Conservation (phyloP, 1,140 invertebrate species). For the Drosophila ohnishii region DNA sequence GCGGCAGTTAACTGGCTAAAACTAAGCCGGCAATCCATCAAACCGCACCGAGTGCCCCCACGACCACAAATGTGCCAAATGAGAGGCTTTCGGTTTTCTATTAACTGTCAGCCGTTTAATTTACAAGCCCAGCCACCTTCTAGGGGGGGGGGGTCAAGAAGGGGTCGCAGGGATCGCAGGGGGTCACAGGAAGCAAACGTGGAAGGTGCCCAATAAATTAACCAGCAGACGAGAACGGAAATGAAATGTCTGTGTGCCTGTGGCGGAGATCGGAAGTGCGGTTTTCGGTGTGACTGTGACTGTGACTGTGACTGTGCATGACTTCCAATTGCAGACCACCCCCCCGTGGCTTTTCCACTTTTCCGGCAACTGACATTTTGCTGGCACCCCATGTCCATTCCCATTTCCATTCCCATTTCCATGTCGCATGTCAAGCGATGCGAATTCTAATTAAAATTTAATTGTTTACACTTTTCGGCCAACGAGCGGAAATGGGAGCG, state of each 20-base stretch:
- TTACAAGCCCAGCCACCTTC: constrained; percentile 53
- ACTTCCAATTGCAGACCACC: not conserved
- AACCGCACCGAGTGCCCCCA: constrained; percentile 42
- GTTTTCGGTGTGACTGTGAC: constrained; percentile 9
- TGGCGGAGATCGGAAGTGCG: constrained; percentile 26
- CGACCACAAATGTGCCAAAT: constrained; percentile 62
- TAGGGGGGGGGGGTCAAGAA: not conserved
- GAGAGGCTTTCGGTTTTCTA: constrained; percentile 77
- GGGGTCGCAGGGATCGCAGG: not conserved
- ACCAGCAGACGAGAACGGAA: constrained; percentile 60
- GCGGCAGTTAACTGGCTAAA: constrained; percentile 77
- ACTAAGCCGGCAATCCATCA: constrained; percentile 78
- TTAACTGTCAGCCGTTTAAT: constrained; percentile 74
- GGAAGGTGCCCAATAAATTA: constrained; percentile 65
- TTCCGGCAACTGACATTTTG: constrained; percentile 35
- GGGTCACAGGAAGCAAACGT: not conserved
- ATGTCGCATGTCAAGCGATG: constrained; percentile 65
- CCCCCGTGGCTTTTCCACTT: constrained; percentile 1
- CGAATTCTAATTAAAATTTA: constrained; percentile 80
- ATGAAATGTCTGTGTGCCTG: constrained; percentile 57
- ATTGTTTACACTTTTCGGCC: constrained; percentile 79
- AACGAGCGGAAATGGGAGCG: constrained; percentile 64
- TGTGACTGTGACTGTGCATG: constrained; percentile 1
- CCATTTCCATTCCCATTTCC: constrained; percentile 23
- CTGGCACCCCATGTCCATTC: constrained; percentile 12